Evolutionary conservation across 2,797 vertebrate species (phyloP).

Genomic region (Manis javanica): DNA sequence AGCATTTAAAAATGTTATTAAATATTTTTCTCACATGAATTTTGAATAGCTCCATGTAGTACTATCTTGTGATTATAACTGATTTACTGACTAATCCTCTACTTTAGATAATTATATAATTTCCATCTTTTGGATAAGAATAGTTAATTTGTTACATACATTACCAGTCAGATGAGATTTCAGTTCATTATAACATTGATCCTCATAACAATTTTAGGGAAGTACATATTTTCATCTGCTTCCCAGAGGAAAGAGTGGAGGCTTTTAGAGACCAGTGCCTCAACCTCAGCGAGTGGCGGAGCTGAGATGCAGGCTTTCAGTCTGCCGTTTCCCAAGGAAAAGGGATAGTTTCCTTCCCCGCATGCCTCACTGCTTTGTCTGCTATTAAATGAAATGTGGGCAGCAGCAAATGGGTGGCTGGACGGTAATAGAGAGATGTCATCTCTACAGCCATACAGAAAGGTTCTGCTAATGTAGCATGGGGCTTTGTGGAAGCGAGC

Average conservation of each 20-base stretch:
- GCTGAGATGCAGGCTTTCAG: neutral
- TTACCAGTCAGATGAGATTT: neutral
- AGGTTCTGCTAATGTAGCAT: neutral
- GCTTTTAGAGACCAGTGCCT: neutral
- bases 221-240: neutral
- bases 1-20: neutral
- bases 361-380: neutral
- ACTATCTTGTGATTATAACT: neutral
- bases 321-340: neutral
- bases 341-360: neutral
- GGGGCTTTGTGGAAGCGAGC: neutral
- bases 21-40: conserved; percentile 38
- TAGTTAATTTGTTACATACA: neutral
- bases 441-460: neutral
- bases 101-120: neutral
- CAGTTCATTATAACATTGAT: conserved; percentile 13
- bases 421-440: neutral
- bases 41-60: neutral
- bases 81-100: neutral
- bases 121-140: conserved; percentile 25
- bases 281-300: neutral
- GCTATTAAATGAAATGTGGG: neutral
- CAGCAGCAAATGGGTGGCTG: neutral
- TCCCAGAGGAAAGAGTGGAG: neutral
- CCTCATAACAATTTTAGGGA: neutral